Percentiles rank a stretch among this genome's conserved stretches.
Evolutionary conservation across 2,797 vertebrate species (phyloP).

Genomic region (Apogon hyalosoma): DNA sequence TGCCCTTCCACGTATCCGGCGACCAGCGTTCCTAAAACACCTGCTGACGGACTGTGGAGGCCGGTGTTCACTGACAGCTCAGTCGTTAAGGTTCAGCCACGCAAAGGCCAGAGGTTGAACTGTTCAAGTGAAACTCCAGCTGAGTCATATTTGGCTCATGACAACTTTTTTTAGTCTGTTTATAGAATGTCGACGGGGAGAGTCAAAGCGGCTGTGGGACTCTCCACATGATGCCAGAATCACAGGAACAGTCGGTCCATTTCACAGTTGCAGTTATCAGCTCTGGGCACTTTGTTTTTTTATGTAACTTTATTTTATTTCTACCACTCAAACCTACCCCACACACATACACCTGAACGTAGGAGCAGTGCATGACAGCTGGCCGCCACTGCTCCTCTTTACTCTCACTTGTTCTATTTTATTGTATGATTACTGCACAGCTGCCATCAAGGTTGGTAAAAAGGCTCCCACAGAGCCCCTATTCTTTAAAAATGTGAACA

Average conservation of each 20-base stretch:
- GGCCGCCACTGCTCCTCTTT: neutral
- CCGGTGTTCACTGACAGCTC: slow-evolving; percentile 33
- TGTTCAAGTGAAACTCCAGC: slow-evolving; percentile 29
- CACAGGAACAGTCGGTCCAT: slow-evolving; percentile 9
- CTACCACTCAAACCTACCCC: neutral
- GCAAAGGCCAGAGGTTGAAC: slow-evolving; percentile 17
- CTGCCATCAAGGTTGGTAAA: too few relatives aligned
- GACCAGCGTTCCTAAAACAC: slow-evolving; percentile 2
- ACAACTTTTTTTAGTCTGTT: slow-evolving; percentile 7
- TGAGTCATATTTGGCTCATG: slow-evolving; percentile 17
- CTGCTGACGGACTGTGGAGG: slow-evolving; percentile 25
- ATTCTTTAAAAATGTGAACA: too few relatives aligned
- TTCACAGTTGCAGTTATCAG: slow-evolving; percentile 6
- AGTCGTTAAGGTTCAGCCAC: slow-evolving; percentile 43
- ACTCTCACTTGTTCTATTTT: too few relatives aligned
- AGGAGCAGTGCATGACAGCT: slow-evolving; percentile 5
- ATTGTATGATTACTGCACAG: too few relatives aligned
- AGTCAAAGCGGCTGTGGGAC: neutral
- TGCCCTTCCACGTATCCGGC: slow-evolving; percentile 19
- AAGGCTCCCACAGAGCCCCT: too few relatives aligned
- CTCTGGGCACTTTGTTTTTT: neutral
- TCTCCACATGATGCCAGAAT: neutral
- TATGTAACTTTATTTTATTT: neutral
- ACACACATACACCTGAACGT: neutral
- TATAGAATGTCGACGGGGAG: slow-evolving; percentile 6